A percentile compares a stretch with the other conserved stretches of the same genome.
Evolutionary conservation across 2,888 invertebrate genomes (phyloP).

Genomic region (Dorcus hopei): DNA sequence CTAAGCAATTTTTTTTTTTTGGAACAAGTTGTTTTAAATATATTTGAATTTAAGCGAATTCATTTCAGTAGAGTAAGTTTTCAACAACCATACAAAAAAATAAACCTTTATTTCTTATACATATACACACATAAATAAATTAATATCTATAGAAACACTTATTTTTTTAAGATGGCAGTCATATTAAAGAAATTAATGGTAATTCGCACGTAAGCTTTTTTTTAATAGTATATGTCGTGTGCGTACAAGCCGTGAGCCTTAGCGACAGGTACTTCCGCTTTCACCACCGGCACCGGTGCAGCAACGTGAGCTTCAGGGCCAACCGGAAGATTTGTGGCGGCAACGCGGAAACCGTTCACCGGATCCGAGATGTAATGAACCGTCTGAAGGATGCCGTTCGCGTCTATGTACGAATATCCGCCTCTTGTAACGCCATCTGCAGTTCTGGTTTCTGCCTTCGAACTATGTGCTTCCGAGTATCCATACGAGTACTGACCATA

Average conservation of each 20-base stretch:
- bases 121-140: too few relatives aligned
- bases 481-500: conserved; percentile 58
- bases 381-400: conserved; percentile 61
- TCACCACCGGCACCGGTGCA: conserved; percentile 9
- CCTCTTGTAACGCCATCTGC: conserved; percentile 62
- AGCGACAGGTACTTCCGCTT: conserved; percentile 12
- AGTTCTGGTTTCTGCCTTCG: conserved; percentile 61
- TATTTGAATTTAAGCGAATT: too few relatives aligned
- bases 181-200: not conserved
- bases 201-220: not conserved
- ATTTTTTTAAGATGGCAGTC: not conserved
- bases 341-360: conserved; percentile 62
- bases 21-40: too few relatives aligned
- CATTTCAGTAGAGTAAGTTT: too few relatives aligned
- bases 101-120: too few relatives aligned
- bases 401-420: conserved; percentile 68
- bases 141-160: too few relatives aligned
- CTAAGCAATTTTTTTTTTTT: too few relatives aligned
- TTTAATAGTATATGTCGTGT: conserved; percentile 11
- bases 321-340: conserved; percentile 62
- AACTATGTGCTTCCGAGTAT: conserved; percentile 61
- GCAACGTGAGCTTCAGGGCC: conserved; percentile 23
- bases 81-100: too few relatives aligned
- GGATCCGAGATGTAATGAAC: conserved; percentile 63
- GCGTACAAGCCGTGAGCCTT: conserved; percentile 6